Conservation (phyloP, 2,113 vertebrate genomes). For the Chamaea fasciata region DNA sequence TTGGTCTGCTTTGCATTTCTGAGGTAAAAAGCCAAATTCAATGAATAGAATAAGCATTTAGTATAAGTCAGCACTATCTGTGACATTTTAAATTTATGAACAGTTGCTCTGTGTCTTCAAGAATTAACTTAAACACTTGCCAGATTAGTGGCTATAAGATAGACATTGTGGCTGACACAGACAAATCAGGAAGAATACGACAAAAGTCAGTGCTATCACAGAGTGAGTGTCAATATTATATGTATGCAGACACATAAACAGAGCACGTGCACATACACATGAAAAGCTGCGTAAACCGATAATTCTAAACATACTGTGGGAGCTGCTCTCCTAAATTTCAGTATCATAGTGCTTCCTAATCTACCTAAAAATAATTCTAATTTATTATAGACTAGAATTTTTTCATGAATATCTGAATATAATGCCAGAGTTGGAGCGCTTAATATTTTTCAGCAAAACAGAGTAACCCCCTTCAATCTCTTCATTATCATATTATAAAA, state of each 20-base stretch:
- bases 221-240: background rate
- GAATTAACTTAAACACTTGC: background rate
- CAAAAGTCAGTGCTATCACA: background rate
- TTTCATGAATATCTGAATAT: background rate
- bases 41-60: background rate
- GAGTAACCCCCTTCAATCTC: background rate
- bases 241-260: background rate
- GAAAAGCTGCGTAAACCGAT: background rate
- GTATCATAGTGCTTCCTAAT: background rate
- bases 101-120: background rate
- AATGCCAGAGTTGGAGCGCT: background rate
- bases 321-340: background rate
- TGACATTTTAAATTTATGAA: background rate
- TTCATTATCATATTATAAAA: background rate
- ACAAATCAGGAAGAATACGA: background rate
- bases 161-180: background rate
- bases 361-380: background rate
- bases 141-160: background rate
- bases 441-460: background rate
- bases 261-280: background rate
- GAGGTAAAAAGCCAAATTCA: background rate
- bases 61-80: background rate
- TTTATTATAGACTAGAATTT: background rate
- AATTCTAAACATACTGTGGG: background rate
- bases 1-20: constrained; percentile 5